A percentile compares a stretch with the other conserved stretches of the same genome.
phyloP scores from a whole-genome alignment of 2,113 vertebrate genomes.

The Arizona elegans region DNA sequence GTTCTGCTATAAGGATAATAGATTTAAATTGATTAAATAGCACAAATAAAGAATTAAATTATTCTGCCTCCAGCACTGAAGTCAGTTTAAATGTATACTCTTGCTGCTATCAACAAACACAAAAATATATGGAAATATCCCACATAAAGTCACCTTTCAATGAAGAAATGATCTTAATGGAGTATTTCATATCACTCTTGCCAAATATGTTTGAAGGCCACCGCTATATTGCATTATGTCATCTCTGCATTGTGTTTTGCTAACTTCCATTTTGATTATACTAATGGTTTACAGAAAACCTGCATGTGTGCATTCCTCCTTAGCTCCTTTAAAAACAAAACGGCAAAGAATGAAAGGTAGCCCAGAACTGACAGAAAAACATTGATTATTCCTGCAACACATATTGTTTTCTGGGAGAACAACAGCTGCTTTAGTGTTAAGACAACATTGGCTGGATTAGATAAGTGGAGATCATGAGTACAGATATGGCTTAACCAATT shows the following conservation, averaged over 20 bases:
- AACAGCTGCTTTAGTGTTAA: neutral
- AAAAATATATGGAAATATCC: neutral
- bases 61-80: neutral
- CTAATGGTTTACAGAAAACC: neutral
- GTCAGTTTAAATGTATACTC: neutral
- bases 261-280: neutral
- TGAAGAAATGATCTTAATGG: neutral
- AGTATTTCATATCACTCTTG: neutral
- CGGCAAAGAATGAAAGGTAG: neutral
- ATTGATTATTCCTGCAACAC: neutral
- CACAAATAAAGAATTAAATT: neutral
- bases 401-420: neutral
- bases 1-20: neutral
- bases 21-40: neutral
- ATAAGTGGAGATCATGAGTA: neutral
- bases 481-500: neutral
- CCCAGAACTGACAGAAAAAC: neutral
- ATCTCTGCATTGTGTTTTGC: neutral
- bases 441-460: neutral
- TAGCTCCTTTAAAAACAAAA: neutral
- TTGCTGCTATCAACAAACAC: neutral
- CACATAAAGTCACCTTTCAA: neutral
- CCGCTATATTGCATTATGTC: neutral
- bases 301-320: neutral
- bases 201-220: neutral